These are phyloP conservation scores for Maylandia zebra DNA, from an alignment of 2,113 vertebrate genomes.

Conservation along the genomic window DNA sequence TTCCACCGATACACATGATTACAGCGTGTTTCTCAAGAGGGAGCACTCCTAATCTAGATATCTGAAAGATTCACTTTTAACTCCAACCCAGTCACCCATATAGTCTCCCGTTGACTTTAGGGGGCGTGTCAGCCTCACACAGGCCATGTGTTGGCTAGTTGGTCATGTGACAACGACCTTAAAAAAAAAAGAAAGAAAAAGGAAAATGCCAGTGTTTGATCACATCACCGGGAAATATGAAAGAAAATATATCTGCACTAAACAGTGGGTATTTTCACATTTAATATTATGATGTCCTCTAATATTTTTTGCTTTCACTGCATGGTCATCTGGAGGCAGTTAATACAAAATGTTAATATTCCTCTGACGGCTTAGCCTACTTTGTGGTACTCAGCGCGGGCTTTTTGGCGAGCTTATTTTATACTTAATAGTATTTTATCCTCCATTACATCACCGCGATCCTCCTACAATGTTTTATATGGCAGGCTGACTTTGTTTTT, in stretches of 20 bases:
- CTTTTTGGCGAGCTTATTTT: slow-evolving; percentile 1
- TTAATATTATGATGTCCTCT: not conserved
- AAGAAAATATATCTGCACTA: not conserved
- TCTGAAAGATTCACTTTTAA: not conserved
- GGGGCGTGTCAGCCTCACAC: slow-evolving; percentile 36
- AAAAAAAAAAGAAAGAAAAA: not conserved
- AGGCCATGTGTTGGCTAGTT: slow-evolving; percentile 7
- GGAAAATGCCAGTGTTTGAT: not conserved
- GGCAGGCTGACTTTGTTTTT: not conserved
- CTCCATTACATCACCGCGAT: not conserved
- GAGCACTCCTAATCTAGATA: not conserved
- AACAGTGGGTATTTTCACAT: not conserved
- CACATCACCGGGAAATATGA: not conserved
- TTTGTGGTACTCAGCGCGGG: not conserved
- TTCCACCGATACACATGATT: not conserved
- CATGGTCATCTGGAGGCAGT: not conserved
- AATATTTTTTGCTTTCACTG: not conserved
- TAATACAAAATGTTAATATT: not conserved
- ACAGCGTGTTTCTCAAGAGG: not conserved
- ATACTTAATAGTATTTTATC: slow-evolving; percentile 11
- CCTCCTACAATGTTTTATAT: not conserved
- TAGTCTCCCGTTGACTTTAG: not conserved
- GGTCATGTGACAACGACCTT: slow-evolving; percentile 6
- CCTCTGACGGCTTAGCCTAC: slow-evolving; percentile 1
- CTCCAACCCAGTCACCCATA: not conserved